Evolutionary conservation across 2,113 vertebrate genomes (phyloP).

Genomic region (Corvus hawaiiensis): DNA sequence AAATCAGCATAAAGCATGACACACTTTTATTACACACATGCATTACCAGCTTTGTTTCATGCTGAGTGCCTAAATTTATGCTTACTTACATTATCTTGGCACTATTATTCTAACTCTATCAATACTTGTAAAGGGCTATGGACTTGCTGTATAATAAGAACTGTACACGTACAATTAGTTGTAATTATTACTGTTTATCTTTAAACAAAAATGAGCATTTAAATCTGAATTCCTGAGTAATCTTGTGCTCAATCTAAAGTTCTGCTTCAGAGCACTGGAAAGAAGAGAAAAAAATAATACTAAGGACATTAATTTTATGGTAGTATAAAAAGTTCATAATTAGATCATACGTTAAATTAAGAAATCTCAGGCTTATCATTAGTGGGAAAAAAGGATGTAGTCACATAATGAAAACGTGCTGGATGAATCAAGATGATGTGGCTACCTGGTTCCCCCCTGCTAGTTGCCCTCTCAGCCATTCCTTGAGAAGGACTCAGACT

Average conservation of each 20-base stretch:
- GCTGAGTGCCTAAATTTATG: neutral
- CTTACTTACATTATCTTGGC: neutral
- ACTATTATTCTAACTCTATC: neutral
- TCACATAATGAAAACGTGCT: neutral
- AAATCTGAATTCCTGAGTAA: neutral
- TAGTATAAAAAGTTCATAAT: neutral
- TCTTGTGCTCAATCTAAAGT: neutral
- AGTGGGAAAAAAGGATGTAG: neutral
- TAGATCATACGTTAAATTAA: neutral
- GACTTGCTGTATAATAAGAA: neutral
- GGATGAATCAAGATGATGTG: neutral
- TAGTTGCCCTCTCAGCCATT: neutral
- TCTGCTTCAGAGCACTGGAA: neutral
- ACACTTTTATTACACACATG: neutral
- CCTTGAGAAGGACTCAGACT: neutral
- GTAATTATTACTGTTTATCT: neutral
- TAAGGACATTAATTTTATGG: neutral
- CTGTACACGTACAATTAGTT: neutral
- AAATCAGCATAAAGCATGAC: neutral
- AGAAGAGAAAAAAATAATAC: neutral
- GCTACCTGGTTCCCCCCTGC: neutral
- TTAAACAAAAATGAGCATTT: neutral
- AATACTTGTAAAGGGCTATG: neutral
- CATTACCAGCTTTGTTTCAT: neutral
- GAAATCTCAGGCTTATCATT: neutral